Evolutionary conservation across 2,797 vertebrate species (phyloP).

Genomic region (Hirundo rustica): DNA sequence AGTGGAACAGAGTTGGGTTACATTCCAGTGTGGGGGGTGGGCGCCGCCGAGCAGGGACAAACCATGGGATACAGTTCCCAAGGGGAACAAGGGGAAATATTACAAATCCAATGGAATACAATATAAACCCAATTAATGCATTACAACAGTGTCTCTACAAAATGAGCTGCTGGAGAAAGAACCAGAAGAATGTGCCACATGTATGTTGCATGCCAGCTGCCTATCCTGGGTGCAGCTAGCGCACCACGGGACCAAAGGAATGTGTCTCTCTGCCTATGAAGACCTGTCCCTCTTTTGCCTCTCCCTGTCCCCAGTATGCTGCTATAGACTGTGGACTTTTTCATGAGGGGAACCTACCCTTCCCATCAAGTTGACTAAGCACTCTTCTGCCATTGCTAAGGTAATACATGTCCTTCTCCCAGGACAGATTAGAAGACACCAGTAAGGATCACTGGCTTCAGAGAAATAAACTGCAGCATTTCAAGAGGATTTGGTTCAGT

Average conservation of each 20-base stretch:
- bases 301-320: background rate
- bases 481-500: background rate
- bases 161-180: background rate
- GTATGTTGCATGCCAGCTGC: background rate
- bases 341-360: background rate
- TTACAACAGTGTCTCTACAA: background rate
- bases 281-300: background rate
- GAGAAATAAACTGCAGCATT: background rate
- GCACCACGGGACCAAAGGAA: background rate
- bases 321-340: rapidly evolving
- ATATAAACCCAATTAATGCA: no score
- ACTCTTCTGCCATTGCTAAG: background rate
- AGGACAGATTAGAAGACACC: background rate
- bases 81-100: no score
- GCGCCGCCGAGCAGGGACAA: no score
- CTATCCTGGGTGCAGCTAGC: background rate
- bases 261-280: background rate
- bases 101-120: no score
- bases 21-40: no score
- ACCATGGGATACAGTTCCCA: no score
- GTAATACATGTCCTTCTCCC: background rate
- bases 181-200: background rate
- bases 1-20: no score
- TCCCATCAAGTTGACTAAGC: background rate
- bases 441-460: background rate